Evolutionary conservation across 2,888 invertebrate genomes (phyloP), one percentile per base, ranked within the genome.

Genomic region (Andricus curvator): DNA sequence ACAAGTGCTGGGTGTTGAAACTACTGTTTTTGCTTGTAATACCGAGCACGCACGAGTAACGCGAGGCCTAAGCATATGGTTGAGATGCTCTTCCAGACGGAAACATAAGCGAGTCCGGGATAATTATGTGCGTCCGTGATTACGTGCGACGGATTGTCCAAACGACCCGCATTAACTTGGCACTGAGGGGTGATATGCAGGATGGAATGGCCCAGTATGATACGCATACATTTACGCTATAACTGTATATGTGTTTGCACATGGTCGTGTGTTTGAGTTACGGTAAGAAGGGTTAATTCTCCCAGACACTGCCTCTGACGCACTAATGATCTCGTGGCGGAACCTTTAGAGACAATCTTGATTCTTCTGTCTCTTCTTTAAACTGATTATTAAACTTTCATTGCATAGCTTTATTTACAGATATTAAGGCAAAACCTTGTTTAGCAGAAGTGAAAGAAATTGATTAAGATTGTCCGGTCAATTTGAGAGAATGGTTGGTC

Each of bases 201-300:
- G 33, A 70, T 51, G 70, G 33, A 25, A 25, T 48, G 17, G 48
- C 5, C 17, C 48, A 48, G 17, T 25, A 29, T 20, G 41, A 33
- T 81, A 29, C 17, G 17, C 78, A 37, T 77, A 37, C 51, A 67
- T 67, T 67, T 66, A 25, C 51, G 60, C 56, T 51, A 64, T n/a
- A 22, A 22, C 29, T 44, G 77, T 44, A 64, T 25, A 22, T 13
- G 25, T 68, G 22, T 68, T 56, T 29, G 37, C 37, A 60, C 17
- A 29, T 41, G 29, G 37, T 60, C 67, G 62, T 65, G 78, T 81
- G 66, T 80, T 81, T 77, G 62, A 77, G 66, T 77, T 66, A 78
- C 68, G 60, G 41, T 78, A 37, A 65, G 60, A 33, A 56, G 9
- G 56, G 74, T 74, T 37, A 51, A 70, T 70, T 51, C 29, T 51